Evolutionary conservation across 2,797 vertebrate genomes (phyloP), one percentile per base, ranked within the genome.

Genomic region (Trachops cirrhosus): DNA sequence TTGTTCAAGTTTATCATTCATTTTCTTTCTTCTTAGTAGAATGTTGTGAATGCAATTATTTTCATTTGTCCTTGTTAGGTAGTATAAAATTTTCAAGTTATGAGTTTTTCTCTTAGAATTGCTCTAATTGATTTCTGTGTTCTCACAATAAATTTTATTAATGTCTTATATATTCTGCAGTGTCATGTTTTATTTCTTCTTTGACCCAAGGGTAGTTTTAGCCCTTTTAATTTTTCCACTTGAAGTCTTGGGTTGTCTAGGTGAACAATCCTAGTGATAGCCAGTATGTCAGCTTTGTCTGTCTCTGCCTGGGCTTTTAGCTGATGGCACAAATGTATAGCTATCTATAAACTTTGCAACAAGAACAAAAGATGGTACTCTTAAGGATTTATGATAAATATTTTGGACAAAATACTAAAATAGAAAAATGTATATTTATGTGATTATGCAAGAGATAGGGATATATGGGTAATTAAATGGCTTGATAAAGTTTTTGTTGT

Each of bases 11-110:
- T 77, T 77, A 29, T 83, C 46, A 10, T 44, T 93, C 9, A 73
- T 87, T 52, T 88, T 74, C 57, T 74, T 75, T 19, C 26, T 32
- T 62, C 59, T 83, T 84, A 70, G n/a, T 48, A 75, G 57, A 68
- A 48, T 89, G 16, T 84, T 95, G 34, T 86, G 34, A 59, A 64
- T 67, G 78, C n/a, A 95, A 0, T 75, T 95, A 71, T 44, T 87
- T 96, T 68, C 18, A 37, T 71, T 95, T 90, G 34, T 94, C 89
- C 86, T 62, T 34, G 9, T 79, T 70, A 85, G 48, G 15, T 84
- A 90, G 15, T 48, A 37, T 78, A 85, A 9, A 62, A 48, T 37
- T 71, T 88, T 91, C 14, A 73, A 50, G n/a, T 78, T 84, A 44
- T 0, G 9, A 70, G 3, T 64, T 92, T 95, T 95, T 50, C 34